phyloP scores from a whole-genome alignment of 2,113 vertebrate genomes.

The Pituophis catenifer region DNA sequence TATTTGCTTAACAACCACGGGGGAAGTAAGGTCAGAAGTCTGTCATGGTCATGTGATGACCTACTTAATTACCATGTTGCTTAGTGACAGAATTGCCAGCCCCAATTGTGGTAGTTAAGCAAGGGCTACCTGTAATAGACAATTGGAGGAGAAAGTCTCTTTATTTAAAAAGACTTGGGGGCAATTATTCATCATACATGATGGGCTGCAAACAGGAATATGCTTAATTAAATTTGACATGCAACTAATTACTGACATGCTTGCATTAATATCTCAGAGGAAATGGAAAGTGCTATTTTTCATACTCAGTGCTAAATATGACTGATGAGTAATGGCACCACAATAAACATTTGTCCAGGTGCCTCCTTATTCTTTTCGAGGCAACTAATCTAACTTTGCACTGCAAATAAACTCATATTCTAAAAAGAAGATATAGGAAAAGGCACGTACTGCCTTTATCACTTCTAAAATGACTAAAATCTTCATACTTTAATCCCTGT shows the following conservation, averaged over 20 bases:
- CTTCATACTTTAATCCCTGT: background rate
- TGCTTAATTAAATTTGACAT: background rate
- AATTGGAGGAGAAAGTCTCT: background rate
- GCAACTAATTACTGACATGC: background rate
- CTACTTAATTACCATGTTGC: background rate
- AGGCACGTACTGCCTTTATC: background rate
- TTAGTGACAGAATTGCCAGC: background rate
- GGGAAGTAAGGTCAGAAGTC: background rate
- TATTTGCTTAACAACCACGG: background rate
- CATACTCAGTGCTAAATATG: background rate
- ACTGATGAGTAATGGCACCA: background rate
- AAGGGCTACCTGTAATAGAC: background rate
- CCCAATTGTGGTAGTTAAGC: background rate
- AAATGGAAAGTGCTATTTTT: background rate
- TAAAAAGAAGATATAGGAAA: background rate
- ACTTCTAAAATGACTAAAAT: background rate
- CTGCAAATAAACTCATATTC: background rate
- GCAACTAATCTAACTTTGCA: background rate
- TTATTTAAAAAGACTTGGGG: slow-evolving; percentile 4
- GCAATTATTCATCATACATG: background rate
- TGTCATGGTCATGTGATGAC: background rate
- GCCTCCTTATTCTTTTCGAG: background rate
- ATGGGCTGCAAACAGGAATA: slow-evolving; percentile 1
- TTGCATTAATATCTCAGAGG: background rate
- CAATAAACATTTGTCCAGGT: background rate